These are phyloP conservation scores for Chelonus insularis DNA, from an alignment of 1,140 invertebrate genomes.

Conservation along the genomic window DNA sequence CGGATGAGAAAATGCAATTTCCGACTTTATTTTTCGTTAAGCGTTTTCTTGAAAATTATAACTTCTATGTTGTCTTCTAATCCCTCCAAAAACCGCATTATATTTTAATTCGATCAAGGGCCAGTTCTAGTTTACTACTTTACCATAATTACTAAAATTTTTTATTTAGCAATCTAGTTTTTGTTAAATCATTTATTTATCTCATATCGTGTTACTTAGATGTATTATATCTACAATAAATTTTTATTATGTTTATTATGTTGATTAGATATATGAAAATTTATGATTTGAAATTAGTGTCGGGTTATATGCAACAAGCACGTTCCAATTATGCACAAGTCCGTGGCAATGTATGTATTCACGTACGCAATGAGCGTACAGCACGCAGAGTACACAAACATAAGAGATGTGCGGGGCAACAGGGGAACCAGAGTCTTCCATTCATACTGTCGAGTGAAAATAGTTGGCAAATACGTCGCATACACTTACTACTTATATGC, in stretches of 20 bases:
- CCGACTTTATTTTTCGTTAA: too few species aligned
- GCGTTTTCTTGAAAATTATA: too few species aligned
- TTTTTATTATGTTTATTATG: not conserved
- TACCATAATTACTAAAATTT: too few species aligned
- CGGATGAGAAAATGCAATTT: too few species aligned
- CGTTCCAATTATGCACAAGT: slow-evolving; percentile 19
- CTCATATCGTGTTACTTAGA: too few species aligned
- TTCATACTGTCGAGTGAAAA: slow-evolving; percentile 24
- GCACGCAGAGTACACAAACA: slow-evolving; percentile 8
- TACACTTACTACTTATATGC: slow-evolving; percentile 1
- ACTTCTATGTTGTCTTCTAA: too few species aligned
- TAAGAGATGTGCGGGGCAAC: not conserved
- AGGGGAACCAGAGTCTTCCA: slow-evolving; percentile 10
- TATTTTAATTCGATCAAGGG: too few species aligned
- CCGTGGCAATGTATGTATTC: slow-evolving; percentile 9
- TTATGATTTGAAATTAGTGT: not conserved
- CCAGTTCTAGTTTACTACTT: too few species aligned
- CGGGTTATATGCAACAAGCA: not conserved
- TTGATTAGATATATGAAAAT: not conserved
- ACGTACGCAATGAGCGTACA: slow-evolving; percentile 20
- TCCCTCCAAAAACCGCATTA: too few species aligned
- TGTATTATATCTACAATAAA: too few species aligned
- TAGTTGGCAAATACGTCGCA: slow-evolving; percentile 6
- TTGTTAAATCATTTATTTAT: too few species aligned
- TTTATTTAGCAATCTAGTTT: too few species aligned